Percentiles rank a stretch among this genome's conserved stretches.
These are phyloP conservation scores for Poeciliopsis gracilis DNA, from an alignment of 2,797 vertebrate species.

Conservation along the genomic window DNA sequence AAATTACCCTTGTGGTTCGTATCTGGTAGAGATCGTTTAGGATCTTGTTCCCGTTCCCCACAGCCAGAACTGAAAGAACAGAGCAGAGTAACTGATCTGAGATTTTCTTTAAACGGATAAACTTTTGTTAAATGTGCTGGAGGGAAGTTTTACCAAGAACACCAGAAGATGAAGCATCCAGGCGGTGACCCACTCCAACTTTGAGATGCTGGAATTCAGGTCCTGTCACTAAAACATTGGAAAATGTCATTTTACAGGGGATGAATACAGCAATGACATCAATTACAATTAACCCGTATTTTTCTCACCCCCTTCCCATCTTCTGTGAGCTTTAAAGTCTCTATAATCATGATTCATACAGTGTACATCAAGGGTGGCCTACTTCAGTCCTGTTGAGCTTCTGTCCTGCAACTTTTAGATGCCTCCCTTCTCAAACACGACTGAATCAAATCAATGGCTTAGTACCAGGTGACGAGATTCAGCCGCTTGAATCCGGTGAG, in stretches of 20 bases:
- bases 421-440: neutral
- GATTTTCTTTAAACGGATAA: neutral
- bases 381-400: neutral
- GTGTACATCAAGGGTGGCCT: neutral
- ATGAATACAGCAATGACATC: neutral
- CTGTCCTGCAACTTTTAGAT: neutral
- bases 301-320: neutral
- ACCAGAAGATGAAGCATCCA: slow-evolving; percentile 89
- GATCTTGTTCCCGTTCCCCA: slow-evolving; percentile 82
- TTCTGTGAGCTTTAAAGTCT: neutral
- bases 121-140: neutral
- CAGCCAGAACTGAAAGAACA: slow-evolving; percentile 84
- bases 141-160: slow-evolving; percentile 82
- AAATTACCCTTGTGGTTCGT: slow-evolving; percentile 85
- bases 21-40: slow-evolving; percentile 82
- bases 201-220: slow-evolving; percentile 81
- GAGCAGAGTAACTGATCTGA: neutral
- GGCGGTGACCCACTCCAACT: slow-evolving; percentile 88
- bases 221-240: slow-evolving; percentile 83
- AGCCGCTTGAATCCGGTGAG: neutral
- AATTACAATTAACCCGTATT: neutral
- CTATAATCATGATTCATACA: neutral
- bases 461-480: neutral
- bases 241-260: neutral
- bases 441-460: neutral